Percentiles rank a stretch among this genome's conserved stretches.
These are phyloP conservation scores for Zoanthus sociatus DNA, from an alignment of 92 coral and sea anemone genomes.

Conservation along the genomic window DNA sequence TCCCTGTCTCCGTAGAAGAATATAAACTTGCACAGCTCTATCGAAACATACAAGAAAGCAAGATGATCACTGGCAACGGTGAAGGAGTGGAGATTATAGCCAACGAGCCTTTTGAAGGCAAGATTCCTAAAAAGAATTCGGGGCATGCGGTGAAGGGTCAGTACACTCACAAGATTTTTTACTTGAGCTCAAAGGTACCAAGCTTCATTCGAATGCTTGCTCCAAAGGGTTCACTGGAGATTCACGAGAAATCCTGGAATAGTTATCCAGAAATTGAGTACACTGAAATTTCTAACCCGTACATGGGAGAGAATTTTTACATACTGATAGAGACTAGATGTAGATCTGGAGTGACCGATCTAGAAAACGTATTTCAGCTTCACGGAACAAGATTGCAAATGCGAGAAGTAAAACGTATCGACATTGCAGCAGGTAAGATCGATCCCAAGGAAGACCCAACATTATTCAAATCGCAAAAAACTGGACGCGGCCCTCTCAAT, in stretches of 20 bases:
- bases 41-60: conserved; percentile 94
- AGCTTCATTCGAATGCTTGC: conserved; percentile 71
- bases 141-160: conserved; percentile 55
- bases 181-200: conserved; percentile 80
- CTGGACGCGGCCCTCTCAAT: conserved; percentile 86
- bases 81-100: conserved; percentile 86
- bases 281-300: conserved; percentile 80
- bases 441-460: conserved; percentile 73
- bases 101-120: conserved; percentile 66
- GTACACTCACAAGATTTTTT: conserved; percentile 85
- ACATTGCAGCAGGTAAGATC: conserved; percentile 56
- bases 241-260: conserved; percentile 94
- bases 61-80: conserved; percentile 95
- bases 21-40: conserved; percentile 90
- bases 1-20: conserved; percentile 90
- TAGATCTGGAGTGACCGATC: conserved; percentile 61
- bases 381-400: conserved; percentile 29
- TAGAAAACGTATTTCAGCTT: conserved; percentile 72
- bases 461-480: conserved; percentile 63
- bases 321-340: conserved; percentile 82
- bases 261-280: conserved; percentile 82
- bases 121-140: background rate
- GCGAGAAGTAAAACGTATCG: conserved; percentile 69
- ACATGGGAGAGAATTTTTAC: conserved; percentile 77
- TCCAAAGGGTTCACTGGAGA: conserved; percentile 85